Conservation (phyloP, 2,888 invertebrate genomes). For the Agrotis puta region DNA sequence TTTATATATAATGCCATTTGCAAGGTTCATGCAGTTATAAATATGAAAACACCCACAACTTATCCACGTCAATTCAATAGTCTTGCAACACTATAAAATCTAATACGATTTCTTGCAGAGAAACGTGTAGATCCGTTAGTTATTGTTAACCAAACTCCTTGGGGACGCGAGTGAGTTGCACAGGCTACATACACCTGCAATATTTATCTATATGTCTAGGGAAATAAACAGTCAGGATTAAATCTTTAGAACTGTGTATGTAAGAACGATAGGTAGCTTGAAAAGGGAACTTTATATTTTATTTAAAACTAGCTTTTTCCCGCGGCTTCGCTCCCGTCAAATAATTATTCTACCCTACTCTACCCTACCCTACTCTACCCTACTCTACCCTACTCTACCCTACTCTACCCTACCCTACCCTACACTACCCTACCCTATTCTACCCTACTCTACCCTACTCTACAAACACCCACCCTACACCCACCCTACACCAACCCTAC, state of each 20-base stretch:
- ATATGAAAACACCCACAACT: not conserved
- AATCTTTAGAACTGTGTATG: conserved; percentile 14
- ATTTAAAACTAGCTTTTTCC: too few species aligned
- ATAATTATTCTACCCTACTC: too few species aligned
- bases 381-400: too few species aligned
- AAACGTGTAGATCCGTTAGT: conserved; percentile 27
- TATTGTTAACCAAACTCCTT: conserved; percentile 35
- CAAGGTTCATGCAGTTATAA: too few species aligned
- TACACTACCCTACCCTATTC: too few species aligned
- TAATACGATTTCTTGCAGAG: conserved; percentile 9
- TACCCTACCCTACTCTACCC: too few species aligned
- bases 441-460: too few species aligned
- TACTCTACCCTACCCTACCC: too few species aligned
- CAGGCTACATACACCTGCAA: not conserved
- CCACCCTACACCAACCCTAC: too few species aligned
- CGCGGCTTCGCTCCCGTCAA: too few species aligned
- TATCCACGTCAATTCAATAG: not conserved
- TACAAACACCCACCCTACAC: too few species aligned
- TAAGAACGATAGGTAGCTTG: not conserved
- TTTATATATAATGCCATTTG: too few species aligned
- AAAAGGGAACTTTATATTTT: not conserved
- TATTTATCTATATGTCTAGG: conserved; percentile 30
- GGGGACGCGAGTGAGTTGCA: conserved; percentile 28
- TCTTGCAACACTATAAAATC: not conserved
- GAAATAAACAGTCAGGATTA: conserved; percentile 34